These are phyloP conservation scores for Gymnosoma rotundatum DNA, from an alignment of 2,888 invertebrate genomes.

Conservation along the genomic window DNA sequence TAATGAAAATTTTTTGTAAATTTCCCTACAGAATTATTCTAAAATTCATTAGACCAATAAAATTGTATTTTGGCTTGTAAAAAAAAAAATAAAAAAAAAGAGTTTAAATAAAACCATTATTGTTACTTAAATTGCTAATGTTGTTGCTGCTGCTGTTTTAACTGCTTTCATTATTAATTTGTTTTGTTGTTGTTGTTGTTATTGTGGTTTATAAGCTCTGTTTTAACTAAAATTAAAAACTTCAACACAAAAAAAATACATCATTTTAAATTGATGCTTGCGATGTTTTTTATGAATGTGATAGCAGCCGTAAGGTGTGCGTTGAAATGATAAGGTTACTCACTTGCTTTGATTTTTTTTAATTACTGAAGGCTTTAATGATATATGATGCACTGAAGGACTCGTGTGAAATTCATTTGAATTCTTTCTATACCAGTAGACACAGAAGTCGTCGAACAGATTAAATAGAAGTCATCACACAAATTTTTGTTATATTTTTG, in stretches of 20 bases:
- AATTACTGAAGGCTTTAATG: too few relatives aligned
- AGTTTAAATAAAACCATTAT: constrained; percentile 42
- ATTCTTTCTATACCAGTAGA: too few relatives aligned
- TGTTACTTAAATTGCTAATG: constrained; percentile 38
- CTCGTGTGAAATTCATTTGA: too few relatives aligned
- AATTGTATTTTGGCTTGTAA: constrained; percentile 53
- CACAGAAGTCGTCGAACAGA: too few relatives aligned
- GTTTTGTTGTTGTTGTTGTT: constrained; percentile 36
- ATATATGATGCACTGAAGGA: too few relatives aligned
- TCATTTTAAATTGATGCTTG: constrained; percentile 57
- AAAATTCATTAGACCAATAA: constrained; percentile 68
- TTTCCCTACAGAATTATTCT: constrained; percentile 66
- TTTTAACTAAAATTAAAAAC: constrained; percentile 27
- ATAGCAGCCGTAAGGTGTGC: constrained; percentile 13
- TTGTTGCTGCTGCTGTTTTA: constrained; percentile 47
- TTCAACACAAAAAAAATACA: constrained; percentile 30
- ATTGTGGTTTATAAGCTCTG: constrained; percentile 58
- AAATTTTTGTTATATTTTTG: too few relatives aligned
- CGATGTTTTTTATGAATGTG: constrained; percentile 43
- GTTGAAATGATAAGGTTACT: neutral
- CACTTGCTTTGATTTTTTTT: too few relatives aligned
- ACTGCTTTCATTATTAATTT: constrained; percentile 66
- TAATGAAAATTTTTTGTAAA: constrained; percentile 45
- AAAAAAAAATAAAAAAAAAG: neutral
- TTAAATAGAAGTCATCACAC: too few relatives aligned